Conservation (phyloP, 2,113 vertebrate genomes). For the Pseudonaja textilis region DNA sequence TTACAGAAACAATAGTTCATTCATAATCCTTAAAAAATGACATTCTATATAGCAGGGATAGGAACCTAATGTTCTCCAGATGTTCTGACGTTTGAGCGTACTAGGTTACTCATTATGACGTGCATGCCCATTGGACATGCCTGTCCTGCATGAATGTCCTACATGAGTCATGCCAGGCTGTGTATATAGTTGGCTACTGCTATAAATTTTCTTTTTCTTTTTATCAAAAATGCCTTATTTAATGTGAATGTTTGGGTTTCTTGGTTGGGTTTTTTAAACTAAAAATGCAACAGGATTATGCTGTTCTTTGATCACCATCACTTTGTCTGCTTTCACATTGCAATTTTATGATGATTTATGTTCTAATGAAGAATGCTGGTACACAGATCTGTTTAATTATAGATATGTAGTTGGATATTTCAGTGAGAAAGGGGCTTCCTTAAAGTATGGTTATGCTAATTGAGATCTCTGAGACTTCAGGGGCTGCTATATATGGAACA, state of each 20-base stretch:
- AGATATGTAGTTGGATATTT: slow-evolving; percentile 8
- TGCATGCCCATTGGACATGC: not conserved
- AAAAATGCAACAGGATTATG: not conserved
- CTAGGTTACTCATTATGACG: not conserved
- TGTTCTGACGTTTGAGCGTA: not conserved
- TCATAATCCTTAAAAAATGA: not conserved
- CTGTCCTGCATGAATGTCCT: not conserved
- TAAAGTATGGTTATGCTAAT: not conserved
- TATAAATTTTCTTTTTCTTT: not conserved
- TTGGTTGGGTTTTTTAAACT: not conserved
- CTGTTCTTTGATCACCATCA: not conserved
- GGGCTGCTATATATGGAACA: not conserved
- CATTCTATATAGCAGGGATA: not conserved
- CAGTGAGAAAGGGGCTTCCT: slow-evolving; percentile 16
- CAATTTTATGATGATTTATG: not conserved
- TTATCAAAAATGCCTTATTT: not conserved
- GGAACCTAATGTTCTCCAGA: not conserved
- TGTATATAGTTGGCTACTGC: not conserved
- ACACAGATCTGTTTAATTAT: slow-evolving; percentile 19
- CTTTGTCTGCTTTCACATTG: not conserved
- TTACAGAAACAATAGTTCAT: not conserved
- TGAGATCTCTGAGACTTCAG: not conserved
- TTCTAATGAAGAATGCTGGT: not conserved
- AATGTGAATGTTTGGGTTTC: not conserved
- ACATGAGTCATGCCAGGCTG: not conserved